These are phyloP conservation scores for Porphyrio hochstetteri DNA, from an alignment of 2,113 vertebrate genomes.

Conservation along the genomic window DNA sequence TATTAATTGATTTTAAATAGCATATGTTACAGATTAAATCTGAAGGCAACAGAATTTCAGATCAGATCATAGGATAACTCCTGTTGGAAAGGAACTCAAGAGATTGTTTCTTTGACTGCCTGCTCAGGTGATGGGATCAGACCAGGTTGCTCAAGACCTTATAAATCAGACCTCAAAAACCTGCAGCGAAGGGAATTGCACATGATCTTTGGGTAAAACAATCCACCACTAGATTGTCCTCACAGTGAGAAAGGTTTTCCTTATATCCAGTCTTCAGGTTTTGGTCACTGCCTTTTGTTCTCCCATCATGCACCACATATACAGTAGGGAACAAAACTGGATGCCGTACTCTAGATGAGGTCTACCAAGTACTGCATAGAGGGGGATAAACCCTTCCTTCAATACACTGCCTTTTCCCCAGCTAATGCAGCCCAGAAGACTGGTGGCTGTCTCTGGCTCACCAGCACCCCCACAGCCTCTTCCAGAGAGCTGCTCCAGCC, in stretches of 20 bases:
- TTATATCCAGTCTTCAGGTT: neutral
- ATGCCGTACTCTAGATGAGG: neutral
- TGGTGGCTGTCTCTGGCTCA: neutral
- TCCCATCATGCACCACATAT: neutral
- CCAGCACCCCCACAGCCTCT: neutral
- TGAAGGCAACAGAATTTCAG: neutral
- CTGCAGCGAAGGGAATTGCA: neutral
- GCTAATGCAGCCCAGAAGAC: neutral
- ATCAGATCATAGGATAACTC: neutral
- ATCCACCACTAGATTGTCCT: neutral
- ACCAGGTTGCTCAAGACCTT: neutral
- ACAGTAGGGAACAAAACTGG: neutral
- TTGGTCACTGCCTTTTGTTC: neutral
- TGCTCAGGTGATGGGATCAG: neutral
- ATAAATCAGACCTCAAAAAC: neutral
- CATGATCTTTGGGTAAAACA: neutral
- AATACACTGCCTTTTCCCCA: accelerated
- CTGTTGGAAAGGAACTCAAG: neutral
- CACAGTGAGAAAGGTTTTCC: neutral
- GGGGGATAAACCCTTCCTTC: neutral
- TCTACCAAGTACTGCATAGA: neutral
- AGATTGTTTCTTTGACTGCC: neutral
- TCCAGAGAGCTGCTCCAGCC: neutral
- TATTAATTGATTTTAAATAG: neutral
- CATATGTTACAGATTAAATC: neutral